Percentiles rank a stretch among this genome's conserved stretches.
Conservation (phyloP, 1,140 invertebrate species). For the Antheraea mylitta region DNA sequence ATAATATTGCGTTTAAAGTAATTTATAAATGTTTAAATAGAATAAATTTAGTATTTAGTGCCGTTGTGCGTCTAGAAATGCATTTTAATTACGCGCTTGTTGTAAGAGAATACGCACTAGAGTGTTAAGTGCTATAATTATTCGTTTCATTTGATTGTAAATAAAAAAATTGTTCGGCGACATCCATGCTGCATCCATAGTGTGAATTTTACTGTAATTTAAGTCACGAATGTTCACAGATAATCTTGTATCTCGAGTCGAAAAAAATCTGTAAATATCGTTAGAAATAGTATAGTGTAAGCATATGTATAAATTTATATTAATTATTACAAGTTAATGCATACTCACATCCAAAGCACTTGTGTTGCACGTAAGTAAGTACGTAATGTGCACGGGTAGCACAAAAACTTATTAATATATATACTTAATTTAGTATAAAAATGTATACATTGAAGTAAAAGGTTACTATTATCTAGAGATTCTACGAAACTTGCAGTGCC, state of each 20-base stretch:
- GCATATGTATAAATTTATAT: too few species aligned
- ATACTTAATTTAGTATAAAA: too few species aligned
- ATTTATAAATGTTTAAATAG: not conserved
- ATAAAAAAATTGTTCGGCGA: not conserved
- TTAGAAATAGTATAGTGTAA: too few species aligned
- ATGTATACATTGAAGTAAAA: too few species aligned
- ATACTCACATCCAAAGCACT: not conserved
- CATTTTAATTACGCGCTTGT: not conserved
- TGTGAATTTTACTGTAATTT: too few species aligned
- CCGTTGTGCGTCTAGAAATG: not conserved
- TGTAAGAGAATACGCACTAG: not conserved
- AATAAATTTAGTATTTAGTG: not conserved
- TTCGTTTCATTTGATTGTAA: not conserved
- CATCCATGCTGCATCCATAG: not conserved
- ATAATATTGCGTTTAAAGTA: not conserved
- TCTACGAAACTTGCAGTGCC: not conserved
- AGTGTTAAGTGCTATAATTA: not conserved
- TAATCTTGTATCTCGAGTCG: too few species aligned
- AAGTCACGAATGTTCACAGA: too few species aligned
- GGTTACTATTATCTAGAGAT: not conserved
- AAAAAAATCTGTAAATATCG: too few species aligned
- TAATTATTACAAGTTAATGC: not conserved
- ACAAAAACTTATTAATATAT: not conserved
- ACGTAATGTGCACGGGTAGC: conserved; percentile 6
- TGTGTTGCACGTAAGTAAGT: conserved; percentile 3